Conservation (phyloP, 2,797 vertebrate genomes). For the Coilia nasus region DNA sequence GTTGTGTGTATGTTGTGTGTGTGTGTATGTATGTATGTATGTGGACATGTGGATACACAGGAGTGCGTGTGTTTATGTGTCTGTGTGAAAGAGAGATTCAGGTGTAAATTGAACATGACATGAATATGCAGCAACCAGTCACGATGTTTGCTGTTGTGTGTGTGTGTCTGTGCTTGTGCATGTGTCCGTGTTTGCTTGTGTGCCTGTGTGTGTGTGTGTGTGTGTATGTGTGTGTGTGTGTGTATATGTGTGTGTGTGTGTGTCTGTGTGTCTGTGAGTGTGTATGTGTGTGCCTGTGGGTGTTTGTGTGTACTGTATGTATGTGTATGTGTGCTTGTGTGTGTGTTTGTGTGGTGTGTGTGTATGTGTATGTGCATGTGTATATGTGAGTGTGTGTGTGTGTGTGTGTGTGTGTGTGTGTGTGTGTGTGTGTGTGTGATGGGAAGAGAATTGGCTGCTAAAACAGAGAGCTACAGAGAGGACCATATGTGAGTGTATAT, state of each 20-base stretch:
- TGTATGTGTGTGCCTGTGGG: slow-evolving; percentile 34
- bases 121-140: slow-evolving; percentile 22
- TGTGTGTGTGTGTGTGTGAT: slow-evolving; percentile 12
- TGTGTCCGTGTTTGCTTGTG: not conserved
- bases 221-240: not conserved
- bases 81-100: slow-evolving; percentile 16
- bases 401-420: not conserved
- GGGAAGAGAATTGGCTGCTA: not conserved
- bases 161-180: no score
- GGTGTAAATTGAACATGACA: slow-evolving; percentile 26
- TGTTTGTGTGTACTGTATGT: slow-evolving; percentile 42
- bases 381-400: slow-evolving; percentile 28
- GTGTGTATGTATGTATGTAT: not conserved
- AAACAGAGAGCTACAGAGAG: slow-evolving; percentile 42
- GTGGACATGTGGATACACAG: not conserved
- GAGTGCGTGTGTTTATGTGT: not conserved
- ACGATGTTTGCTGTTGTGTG: not conserved
- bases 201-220: not conserved
- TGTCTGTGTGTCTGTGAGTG: slow-evolving; percentile 19
- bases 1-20: not conserved
- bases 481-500: slow-evolving; percentile 49
- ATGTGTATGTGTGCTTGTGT: slow-evolving; percentile 27
- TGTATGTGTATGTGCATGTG: slow-evolving; percentile 36
- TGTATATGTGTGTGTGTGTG: not conserved
- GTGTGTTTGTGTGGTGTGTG: not conserved